phyloP scores from a whole-genome alignment of 2,113 vertebrate species.

The Eudyptes chrysolophus region DNA sequence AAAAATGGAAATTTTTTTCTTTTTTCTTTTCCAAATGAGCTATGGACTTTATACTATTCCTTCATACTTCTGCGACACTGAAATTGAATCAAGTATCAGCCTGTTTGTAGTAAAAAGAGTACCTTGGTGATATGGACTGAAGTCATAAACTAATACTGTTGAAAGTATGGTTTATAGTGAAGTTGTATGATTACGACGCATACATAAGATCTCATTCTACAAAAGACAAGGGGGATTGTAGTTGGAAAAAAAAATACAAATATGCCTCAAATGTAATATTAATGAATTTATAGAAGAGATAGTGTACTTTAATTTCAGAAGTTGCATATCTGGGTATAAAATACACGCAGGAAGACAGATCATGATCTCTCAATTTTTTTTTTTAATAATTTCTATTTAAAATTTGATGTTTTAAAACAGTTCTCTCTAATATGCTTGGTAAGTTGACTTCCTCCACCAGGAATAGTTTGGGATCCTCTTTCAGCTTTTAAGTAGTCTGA shows the following conservation, averaged over 20 bases:
- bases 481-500: neutral
- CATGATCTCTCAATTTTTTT: neutral
- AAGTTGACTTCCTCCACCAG: neutral
- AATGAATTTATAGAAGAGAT: neutral
- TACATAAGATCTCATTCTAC: neutral
- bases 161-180: neutral
- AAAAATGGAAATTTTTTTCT: neutral
- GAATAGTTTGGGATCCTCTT: neutral
- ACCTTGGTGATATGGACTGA: neutral
- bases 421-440: neutral
- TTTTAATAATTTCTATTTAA: neutral
- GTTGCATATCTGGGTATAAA: neutral
- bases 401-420: neutral
- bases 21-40: neutral
- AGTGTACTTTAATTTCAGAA: neutral
- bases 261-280: neutral
- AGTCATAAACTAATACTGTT: neutral
- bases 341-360: neutral
- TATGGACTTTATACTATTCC: neutral
- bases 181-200: neutral
- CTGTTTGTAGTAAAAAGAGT: neutral
- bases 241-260: neutral
- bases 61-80: neutral
- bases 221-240: neutral
- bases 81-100: neutral